Base-by-base conservation (phyloP, 1,140 invertebrate species). In the Atta cephalotes region DNA sequence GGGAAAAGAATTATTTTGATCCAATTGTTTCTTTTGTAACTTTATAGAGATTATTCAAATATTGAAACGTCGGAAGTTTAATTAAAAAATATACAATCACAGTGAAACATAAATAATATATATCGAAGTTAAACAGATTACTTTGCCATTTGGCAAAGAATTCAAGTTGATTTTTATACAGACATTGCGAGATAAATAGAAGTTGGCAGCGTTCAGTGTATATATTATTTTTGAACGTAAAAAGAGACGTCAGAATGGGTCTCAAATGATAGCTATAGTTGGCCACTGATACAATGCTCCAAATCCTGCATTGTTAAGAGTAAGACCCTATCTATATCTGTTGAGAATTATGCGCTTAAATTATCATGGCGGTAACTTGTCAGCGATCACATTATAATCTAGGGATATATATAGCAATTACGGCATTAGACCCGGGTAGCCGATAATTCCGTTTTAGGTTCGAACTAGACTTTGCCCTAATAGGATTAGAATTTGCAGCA, bases 361-460 rank as follows among this genome's bases (percentile, higher is more conserved):
- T 79, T 66, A 12, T 77, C 62, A 39, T 7, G 28, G 25, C 39
- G 25, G 56, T 63, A 72, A 82, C 39, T 45, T 62, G 68, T 49
- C 80, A 49, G 66, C 68, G 80, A 74, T 74, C 53, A 74, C 49
- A 31, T 62, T 58, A 84, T 74, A 76, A 84, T 84, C 70, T 45
- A 62, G 9, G 39, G 70, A 84, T 84, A 62, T 84, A 51, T 49
- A 35, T 76, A 45, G 49, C 56, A 74, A 84, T 84, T 62, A 84
- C 25, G 39, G 80, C 35, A 82, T 72, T 82, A 82, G 80, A 45
- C 12, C 70, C 39, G 70, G 14, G 25, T 65, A 84, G 58, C 80
- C 56, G 80, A 84, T 84, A 84, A 84, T 84, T 63, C 79, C 79
- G 51, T 81, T 81, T 81, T 81, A 81, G 79, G 65, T 81, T 81